These are phyloP conservation scores for Pimpla rufipes DNA, from an alignment of 2,888 invertebrate species.

Conservation along the genomic window DNA sequence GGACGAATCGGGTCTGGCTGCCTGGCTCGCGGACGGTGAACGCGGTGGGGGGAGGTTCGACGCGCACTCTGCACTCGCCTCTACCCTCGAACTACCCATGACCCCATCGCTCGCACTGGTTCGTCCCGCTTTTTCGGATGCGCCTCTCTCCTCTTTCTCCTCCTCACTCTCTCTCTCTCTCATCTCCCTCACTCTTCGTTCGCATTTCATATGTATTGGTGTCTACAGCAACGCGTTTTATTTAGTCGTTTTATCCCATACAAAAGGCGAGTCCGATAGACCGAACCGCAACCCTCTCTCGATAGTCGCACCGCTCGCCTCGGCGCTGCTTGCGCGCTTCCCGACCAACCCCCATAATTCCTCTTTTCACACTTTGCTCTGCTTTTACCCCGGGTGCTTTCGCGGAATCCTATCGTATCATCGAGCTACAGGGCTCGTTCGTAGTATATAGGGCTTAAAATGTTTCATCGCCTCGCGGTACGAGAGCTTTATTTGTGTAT, in stretches of 20 bases:
- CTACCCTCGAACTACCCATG: slow-evolving; percentile 35
- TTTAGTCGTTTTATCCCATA: slow-evolving; percentile 68
- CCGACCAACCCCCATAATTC: slow-evolving; percentile 47
- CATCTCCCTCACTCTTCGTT: not conserved
- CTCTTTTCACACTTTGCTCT: slow-evolving; percentile 62
- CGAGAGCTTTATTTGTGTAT: slow-evolving; percentile 28
- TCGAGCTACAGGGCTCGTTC: slow-evolving; percentile 20
- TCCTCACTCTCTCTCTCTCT: slow-evolving; percentile 15
- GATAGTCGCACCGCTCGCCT: not conserved
- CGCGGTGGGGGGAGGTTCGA: slow-evolving; percentile 32
- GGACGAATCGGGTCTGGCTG: slow-evolving; percentile 75
- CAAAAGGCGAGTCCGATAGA: slow-evolving; percentile 68
- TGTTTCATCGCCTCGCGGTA: slow-evolving; percentile 1
- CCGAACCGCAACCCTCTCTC: slow-evolving; percentile 57
- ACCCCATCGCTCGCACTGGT: slow-evolving; percentile 50
- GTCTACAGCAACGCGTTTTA: slow-evolving; percentile 48
- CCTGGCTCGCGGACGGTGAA: slow-evolving; percentile 31
- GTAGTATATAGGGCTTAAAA: slow-evolving; percentile 13
- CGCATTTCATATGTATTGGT: slow-evolving; percentile 27
- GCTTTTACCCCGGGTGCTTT: slow-evolving; percentile 58
- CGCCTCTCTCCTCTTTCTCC: slow-evolving; percentile 21
- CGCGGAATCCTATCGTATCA: slow-evolving; percentile 42
- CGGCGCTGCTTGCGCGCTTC: slow-evolving; percentile 37
- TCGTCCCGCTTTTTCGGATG: slow-evolving; percentile 57
- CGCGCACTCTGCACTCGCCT: slow-evolving; percentile 43